A percentile compares a stretch with the other conserved stretches of the same genome.
Conservation (phyloP, 2,113 vertebrate species). For the Hippocampus comes region DNA sequence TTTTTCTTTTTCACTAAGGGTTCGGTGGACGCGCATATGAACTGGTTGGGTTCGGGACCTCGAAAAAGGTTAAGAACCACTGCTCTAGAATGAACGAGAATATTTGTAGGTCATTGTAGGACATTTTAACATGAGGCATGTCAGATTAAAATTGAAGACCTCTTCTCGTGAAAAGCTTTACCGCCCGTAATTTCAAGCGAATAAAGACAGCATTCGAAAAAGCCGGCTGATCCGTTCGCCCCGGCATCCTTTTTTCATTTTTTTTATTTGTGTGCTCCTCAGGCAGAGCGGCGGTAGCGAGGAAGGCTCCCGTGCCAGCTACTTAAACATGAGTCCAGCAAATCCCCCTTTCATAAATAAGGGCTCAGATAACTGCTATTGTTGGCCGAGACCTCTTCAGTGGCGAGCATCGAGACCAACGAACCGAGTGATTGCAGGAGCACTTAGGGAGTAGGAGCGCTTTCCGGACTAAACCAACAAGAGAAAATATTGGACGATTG, state of each 20-base stretch:
- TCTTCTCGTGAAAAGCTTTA: not conserved
- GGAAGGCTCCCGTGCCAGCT: not conserved
- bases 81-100: too few relatives aligned
- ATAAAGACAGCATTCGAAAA: not conserved
- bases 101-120: not conserved
- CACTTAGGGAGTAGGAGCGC: not conserved
- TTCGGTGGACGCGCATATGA: too few relatives aligned
- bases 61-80: too few relatives aligned
- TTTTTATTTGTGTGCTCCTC: not conserved
- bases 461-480: not conserved
- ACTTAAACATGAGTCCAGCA: conserved; percentile 9
- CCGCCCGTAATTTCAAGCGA: not conserved
- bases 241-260: not conserved
- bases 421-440: not conserved
- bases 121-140: not conserved
- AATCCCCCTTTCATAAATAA: conserved; percentile 10
- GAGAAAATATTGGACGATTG: not conserved
- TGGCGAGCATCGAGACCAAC: not conserved
- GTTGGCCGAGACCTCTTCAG: conserved; percentile 4
- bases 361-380: conserved; percentile 5
- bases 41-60: too few relatives aligned
- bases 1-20: too few relatives aligned
- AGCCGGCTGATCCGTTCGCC: not conserved
- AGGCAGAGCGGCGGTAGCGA: not conserved
- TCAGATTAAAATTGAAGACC: not conserved